Conservation (phyloP, 2,888 invertebrate genomes). For the Pseudeuparius sepicola region DNA sequence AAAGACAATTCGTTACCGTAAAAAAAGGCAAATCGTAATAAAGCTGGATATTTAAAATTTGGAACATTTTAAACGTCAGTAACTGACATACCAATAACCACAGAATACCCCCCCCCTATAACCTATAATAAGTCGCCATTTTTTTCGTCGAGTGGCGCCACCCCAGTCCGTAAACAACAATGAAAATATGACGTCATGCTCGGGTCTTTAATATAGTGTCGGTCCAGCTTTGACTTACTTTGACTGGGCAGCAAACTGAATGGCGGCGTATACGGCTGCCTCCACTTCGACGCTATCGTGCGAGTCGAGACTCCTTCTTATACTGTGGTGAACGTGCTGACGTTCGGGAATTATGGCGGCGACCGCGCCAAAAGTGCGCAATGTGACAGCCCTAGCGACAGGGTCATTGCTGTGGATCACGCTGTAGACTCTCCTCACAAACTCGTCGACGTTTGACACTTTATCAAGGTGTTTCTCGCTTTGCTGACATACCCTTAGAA, state of each 20-base stretch:
- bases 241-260: conserved; percentile 89
- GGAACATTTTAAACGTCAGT: no score
- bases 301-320: conserved; percentile 83
- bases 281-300: conserved; percentile 93
- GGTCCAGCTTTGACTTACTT: conserved; percentile 50
- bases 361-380: conserved; percentile 83
- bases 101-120: no score
- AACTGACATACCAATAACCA: no score
- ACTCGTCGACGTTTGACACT: conserved; percentile 91
- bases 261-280: conserved; percentile 91
- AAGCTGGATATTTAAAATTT: no score
- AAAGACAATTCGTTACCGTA: no score
- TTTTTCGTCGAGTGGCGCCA: no score
- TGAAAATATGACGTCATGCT: no score
- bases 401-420: conserved; percentile 97
- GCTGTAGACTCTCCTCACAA: conserved; percentile 79
- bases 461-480: conserved; percentile 94
- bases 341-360: conserved; percentile 89
- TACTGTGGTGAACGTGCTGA: conserved; percentile 92
- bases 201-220: no score
- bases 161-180: no score
- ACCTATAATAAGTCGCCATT: no score
- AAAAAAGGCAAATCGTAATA: no score
- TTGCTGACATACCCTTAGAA: conserved; percentile 86
- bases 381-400: conserved; percentile 81